phyloP scores from a whole-genome alignment of 2,113 vertebrate species.

The Chlorodrepanis virens region DNA sequence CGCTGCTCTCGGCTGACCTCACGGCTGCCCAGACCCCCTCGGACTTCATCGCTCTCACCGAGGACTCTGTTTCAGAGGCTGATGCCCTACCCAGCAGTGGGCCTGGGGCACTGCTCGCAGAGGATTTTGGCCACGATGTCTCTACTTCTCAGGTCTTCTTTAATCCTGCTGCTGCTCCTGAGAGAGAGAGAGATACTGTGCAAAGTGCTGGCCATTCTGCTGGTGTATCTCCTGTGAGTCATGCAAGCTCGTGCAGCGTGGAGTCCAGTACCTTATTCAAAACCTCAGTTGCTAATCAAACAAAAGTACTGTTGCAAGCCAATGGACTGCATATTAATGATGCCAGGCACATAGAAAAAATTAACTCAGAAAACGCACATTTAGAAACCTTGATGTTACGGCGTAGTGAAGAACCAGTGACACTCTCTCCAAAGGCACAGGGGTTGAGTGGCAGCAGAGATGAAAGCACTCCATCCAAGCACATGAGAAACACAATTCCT shows the following conservation, averaged over 20 bases:
- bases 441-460: background rate
- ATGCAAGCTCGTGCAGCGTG: background rate
- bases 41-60: slow-evolving; percentile 87
- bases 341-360: background rate
- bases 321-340: slow-evolving; percentile 16
- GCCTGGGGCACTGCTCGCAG: slow-evolving; percentile 63
- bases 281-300: slow-evolving; percentile 54
- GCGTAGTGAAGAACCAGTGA: background rate
- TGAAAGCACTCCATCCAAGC: background rate
- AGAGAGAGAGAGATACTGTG: background rate
- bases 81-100: slow-evolving; percentile 81
- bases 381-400: background rate
- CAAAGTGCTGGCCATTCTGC: slow-evolving; percentile 18
- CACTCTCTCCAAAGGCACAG: slow-evolving; percentile 25
- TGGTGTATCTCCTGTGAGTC: slow-evolving; percentile 47
- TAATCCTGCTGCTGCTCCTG: slow-evolving; percentile 61
- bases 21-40: slow-evolving; percentile 93
- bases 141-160: slow-evolving; percentile 80
- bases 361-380: background rate
- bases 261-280: slow-evolving; percentile 45
- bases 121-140: slow-evolving; percentile 68
- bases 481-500: slow-evolving; percentile 9
- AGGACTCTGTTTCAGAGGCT: slow-evolving; percentile 90
- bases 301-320: slow-evolving; percentile 44
- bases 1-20: slow-evolving; percentile 87